Evolutionary conservation across 2,113 vertebrate genomes (phyloP).

Genomic region (Colaptes auratus): DNA sequence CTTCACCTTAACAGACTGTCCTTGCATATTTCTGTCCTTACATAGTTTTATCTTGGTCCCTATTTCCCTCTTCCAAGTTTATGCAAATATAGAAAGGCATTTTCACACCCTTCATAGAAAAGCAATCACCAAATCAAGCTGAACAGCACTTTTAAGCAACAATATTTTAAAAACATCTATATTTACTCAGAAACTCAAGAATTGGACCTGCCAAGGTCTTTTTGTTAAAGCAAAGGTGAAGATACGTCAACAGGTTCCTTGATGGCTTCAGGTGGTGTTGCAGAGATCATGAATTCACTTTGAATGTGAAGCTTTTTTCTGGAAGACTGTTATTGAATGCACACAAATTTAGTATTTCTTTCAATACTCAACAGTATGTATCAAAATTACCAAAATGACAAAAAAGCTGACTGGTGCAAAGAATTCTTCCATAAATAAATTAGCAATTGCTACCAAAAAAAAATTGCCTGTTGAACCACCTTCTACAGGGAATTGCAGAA

Average conservation of each 20-base stretch:
- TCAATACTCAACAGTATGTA: not conserved
- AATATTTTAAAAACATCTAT: not conserved
- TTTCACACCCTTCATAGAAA: not conserved
- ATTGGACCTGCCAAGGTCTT: not conserved
- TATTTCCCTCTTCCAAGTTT: not conserved
- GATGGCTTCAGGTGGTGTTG: not conserved
- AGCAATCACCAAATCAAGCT: not conserved
- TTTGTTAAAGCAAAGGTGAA: not conserved
- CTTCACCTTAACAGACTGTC: not conserved
- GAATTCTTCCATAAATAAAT: not conserved
- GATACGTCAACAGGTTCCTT: not conserved
- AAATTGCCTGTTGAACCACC: not conserved
- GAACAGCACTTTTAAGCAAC: not conserved
- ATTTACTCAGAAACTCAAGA: not conserved
- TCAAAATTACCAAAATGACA: not conserved
- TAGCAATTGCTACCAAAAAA: not conserved
- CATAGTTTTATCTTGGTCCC: not conserved
- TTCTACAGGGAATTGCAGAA: not conserved
- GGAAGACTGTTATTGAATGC: not conserved
- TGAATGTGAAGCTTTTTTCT: not conserved
- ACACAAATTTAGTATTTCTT: not conserved
- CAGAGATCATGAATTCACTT: not conserved
- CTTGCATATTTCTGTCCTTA: not conserved
- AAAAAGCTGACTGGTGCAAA: not conserved
- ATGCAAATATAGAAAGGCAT: not conserved